Evolutionary conservation across 2,888 invertebrate genomes (phyloP).

Genomic region (Perdita meconis): DNA sequence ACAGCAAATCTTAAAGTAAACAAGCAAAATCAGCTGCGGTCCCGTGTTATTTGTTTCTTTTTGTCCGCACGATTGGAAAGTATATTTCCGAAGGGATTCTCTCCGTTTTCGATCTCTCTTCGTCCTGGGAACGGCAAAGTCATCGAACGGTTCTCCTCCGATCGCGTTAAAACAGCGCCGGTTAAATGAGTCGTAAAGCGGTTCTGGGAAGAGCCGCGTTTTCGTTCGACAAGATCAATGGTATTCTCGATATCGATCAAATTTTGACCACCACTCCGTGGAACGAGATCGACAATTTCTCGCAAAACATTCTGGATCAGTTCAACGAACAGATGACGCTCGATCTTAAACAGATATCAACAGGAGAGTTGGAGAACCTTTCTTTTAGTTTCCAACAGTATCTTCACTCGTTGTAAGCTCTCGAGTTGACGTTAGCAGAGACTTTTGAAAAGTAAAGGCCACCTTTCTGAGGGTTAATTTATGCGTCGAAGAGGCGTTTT

Average conservation of each 20-base stretch:
- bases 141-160: no score
- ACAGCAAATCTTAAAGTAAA: slow-evolving; percentile 48
- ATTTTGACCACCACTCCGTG: slow-evolving; percentile 39
- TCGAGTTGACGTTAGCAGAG: no score
- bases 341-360: slow-evolving; percentile 15
- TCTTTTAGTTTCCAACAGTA: no score
- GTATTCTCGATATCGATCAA: slow-evolving; percentile 47
- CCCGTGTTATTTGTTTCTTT: slow-evolving; percentile 51
- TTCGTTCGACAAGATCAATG: slow-evolving; percentile 38
- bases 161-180: not conserved
- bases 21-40: slow-evolving; percentile 46
- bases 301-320: slow-evolving; percentile 37
- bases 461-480: no score
- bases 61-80: not conserved
- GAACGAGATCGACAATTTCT: slow-evolving; percentile 33
- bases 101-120: no score
- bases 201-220: slow-evolving; percentile 38
- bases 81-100: not conserved
- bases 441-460: no score
- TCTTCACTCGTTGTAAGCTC: no score
- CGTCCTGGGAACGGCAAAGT: no score
- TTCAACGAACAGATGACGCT: slow-evolving; percentile 36
- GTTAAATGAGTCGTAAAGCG: slow-evolving; percentile 23
- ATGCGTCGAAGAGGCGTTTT: no score
- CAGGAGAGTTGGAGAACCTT: slow-evolving; percentile 13